Evolutionary conservation across 2,888 invertebrate genomes (phyloP), one percentile per base, ranked within the genome.

Genomic region (Platerodrilus igneus): DNA sequence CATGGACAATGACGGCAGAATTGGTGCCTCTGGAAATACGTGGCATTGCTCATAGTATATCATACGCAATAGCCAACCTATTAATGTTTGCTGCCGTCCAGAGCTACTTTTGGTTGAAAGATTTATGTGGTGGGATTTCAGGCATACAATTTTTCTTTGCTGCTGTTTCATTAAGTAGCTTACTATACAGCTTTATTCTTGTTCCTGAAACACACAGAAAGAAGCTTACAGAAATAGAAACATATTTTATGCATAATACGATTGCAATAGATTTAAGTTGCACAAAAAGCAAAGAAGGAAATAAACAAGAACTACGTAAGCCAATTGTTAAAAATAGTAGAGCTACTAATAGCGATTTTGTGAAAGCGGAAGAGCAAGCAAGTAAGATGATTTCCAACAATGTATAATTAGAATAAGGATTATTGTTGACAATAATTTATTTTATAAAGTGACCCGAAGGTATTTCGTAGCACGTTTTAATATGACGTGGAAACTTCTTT

Each of bases 1-100:
- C 78, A 1, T 78, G 78, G 78, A 78, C 77, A n/a, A 76, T 78
- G 76, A 78, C 77, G 1, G 78, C 78, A 0, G 78, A 78, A 63
- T 59, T 78, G 3, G 78, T 77, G 53, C 78, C 78, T 1, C 68
- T 75, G 2, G 76, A 77, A 47, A 77, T 78, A 25, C 68, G 78
- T 13, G 77, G 77, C 2, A 63, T 77, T 8, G 77, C 77, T 0
- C 77, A 78, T 49, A 75, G 77, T 5, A 66, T 78, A 29, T 70
- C 73, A 25, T 75, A 76, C 56, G 73, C 74, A 19, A 65, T 74
- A 48, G 78, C 76, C 1, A 76, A 77, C 52, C 48, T 76, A 15
- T 60, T 77, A 1, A 76, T 78, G 76, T 78, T 78, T 52, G 63
- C 68, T 1, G 71, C 77, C 0, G 68, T 78, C 1, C 76, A 77